Evolutionary conservation across 2,797 vertebrate species (phyloP), one percentile per base, ranked within the genome.

Genomic region (Nasua narica): DNA sequence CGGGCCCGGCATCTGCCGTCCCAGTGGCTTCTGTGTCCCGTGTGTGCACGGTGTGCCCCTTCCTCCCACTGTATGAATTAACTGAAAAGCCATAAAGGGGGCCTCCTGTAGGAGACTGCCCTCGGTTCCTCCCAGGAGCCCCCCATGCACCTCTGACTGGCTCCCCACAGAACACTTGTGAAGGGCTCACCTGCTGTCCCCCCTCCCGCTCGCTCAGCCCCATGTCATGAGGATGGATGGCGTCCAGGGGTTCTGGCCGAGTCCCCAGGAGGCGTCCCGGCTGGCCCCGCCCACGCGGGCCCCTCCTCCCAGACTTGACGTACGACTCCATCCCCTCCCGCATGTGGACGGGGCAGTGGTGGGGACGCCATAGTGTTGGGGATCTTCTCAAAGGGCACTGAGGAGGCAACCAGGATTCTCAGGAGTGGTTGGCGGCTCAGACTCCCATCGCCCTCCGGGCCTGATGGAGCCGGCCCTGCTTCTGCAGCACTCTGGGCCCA

Each of bases 11-110:
- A 95, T 98, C 97, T 65, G 85, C 89, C 96, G 86, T 86, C 96
- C 95, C 21, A 88, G 97, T 96, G 91, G 98, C 98, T 98, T 98
- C 43, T 0, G 60, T 85, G 98, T 98, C 96, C 96, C 23, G 90
- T 97, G 96, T 98, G 2, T 32, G 43, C 81, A n/a, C 81, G 92
- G 84, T 5, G 97, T 94, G 91, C 90, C 96, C 96, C 91, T 97
- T 95, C 95, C 52, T 97, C 82, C 92, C 96, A 92, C 87, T 19
- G 77, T 98, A 94, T 95, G 96, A 98, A 98, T 95, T 98, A 98
- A 98, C 97, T 98, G 98, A 98, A 98, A 99, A 99, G 99, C 99
- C 99, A 99, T 99, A 99, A 96, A 69, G 98, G 98, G 97, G 97
- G 97, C 87, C 93, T 97, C 50, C 97, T 91, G 79, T 76, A 67